Conservation (phyloP, 2,113 vertebrate species). For the Todiramphus chloris region DNA sequence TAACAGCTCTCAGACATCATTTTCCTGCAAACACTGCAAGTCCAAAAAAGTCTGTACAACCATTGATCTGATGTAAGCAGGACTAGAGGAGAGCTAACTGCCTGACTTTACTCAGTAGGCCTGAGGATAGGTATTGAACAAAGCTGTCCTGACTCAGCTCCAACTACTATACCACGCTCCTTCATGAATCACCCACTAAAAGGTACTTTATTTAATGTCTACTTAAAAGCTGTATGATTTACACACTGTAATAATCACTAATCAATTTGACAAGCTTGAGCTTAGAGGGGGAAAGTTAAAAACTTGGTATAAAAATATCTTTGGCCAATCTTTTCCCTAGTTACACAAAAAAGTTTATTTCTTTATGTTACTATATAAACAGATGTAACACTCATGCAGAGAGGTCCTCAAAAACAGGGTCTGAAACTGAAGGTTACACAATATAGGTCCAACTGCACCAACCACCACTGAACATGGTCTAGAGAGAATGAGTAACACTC, state of each 20-base stretch:
- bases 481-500: not conserved
- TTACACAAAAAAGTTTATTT: not conserved
- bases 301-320: not conserved
- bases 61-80: not conserved
- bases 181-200: constrained; percentile 9
- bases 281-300: not conserved
- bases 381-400: not conserved
- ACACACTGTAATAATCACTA: constrained; percentile 20
- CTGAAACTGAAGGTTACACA: not conserved
- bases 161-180: not conserved
- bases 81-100: not conserved
- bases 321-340: not conserved
- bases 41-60: not conserved
- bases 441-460: not conserved
- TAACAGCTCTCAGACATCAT: not conserved
- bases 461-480: not conserved
- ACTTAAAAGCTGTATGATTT: constrained; percentile 4
- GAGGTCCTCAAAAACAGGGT: not conserved
- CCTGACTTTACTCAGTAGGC: not conserved
- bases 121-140: not conserved
- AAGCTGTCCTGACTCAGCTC: not conserved
- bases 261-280: constrained; percentile 12
- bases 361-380: not conserved
- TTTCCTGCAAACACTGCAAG: not conserved
- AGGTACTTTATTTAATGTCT: not conserved